Conservation (phyloP, 2,888 invertebrate genomes). For the Dromius quadrimaculatus region DNA sequence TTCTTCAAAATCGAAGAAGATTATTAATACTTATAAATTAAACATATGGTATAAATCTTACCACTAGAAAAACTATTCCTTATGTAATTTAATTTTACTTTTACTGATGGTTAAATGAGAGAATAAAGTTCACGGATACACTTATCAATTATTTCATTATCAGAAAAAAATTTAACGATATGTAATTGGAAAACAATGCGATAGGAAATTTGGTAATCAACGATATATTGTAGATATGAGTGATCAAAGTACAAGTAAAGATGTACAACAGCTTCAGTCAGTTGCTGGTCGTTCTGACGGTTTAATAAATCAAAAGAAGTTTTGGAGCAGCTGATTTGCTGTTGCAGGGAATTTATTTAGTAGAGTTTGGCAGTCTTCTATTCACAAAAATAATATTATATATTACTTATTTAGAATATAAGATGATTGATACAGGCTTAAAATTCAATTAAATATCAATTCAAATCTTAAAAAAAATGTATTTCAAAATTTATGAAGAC, state of each 20-base stretch:
- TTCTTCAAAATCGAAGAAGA: neutral
- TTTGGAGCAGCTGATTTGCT: neutral
- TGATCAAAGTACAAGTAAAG: conserved; percentile 27
- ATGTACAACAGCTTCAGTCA: conserved; percentile 7
- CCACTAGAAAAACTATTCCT: conserved; percentile 2
- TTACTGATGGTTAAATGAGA: neutral
- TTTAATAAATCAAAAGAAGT: neutral
- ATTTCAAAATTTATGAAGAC: neutral
- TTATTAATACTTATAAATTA: neutral
- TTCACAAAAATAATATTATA: neutral
- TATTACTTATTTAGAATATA: neutral
- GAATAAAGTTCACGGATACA: conserved; percentile 26
- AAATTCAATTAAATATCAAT: neutral
- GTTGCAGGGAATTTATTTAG: neutral
- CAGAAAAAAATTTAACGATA: neutral
- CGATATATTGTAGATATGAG: neutral
- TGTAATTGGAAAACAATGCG: conserved; percentile 3
- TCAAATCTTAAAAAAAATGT: too few species aligned
- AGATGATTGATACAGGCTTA: neutral
- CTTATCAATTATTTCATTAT: conserved; percentile 23
- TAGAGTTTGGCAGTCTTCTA: neutral
- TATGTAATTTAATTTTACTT: conserved; percentile 30
- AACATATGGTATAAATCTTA: neutral
- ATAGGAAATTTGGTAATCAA: conserved; percentile 1
- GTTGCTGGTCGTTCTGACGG: conserved; percentile 6